A percentile compares a stretch with the other conserved stretches of the same genome.
phyloP scores from a whole-genome alignment of 2,113 vertebrate species.

The Podilymbus podiceps region DNA sequence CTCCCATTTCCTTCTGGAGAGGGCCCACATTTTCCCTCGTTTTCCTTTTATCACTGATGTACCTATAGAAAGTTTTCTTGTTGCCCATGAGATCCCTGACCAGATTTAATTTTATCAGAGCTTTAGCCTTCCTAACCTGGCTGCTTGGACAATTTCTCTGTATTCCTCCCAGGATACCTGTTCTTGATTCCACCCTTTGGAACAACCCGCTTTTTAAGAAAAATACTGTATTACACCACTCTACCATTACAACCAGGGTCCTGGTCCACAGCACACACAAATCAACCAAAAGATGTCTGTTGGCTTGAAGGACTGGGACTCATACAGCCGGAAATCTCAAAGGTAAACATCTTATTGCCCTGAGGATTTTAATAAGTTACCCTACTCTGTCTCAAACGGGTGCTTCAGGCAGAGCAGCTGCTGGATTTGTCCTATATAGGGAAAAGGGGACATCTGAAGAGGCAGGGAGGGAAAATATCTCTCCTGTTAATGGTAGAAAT shows the following conservation, averaged over 20 bases:
- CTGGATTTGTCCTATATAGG: neutral
- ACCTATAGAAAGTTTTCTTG: too few species aligned
- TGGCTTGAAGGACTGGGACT: neutral
- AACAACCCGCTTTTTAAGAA: neutral
- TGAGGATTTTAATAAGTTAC: neutral
- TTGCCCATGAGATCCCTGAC: too few species aligned
- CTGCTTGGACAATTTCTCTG: too few species aligned
- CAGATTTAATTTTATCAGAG: too few species aligned
- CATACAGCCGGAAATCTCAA: neutral
- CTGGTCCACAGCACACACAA: neutral
- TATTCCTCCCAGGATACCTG: too few species aligned
- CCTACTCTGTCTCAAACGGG: neutral
- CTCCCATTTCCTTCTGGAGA: too few species aligned
- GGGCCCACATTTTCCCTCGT: too few species aligned
- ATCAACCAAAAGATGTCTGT: neutral
- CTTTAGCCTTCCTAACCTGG: too few species aligned
- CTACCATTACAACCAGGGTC: neutral
- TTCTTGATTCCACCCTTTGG: too few species aligned
- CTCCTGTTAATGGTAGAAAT: neutral
- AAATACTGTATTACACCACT: neutral
- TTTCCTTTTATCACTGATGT: too few species aligned
- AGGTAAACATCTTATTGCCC: neutral
- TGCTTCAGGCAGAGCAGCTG: neutral
- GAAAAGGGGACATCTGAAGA: neutral
- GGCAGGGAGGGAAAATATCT: neutral